Evolutionary conservation across 2,113 vertebrate genomes (phyloP).

Genomic region (Falco punctatus): DNA sequence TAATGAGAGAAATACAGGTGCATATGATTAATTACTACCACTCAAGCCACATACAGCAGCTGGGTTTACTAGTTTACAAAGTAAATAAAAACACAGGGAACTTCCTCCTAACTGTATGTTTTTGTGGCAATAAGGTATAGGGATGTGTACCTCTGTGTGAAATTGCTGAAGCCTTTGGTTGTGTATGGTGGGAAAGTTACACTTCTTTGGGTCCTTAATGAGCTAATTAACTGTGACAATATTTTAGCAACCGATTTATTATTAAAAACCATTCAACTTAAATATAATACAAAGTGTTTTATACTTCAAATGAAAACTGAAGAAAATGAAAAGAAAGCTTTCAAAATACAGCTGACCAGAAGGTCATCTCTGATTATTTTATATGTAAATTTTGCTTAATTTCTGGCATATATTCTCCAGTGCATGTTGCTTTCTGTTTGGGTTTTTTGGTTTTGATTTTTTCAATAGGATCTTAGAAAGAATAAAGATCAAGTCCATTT

Average conservation of each 20-base stretch:
- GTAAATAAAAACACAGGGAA: background rate
- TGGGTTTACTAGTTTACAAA: background rate
- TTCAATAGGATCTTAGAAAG: background rate
- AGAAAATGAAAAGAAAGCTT: background rate
- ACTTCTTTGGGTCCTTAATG: background rate
- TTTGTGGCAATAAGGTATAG: too few relatives aligned
- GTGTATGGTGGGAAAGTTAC: background rate
- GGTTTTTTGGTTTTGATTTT: background rate
- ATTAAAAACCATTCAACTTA: background rate
- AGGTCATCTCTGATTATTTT: background rate
- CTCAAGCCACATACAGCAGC: background rate
- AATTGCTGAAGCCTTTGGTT: background rate
- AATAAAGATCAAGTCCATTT: background rate
- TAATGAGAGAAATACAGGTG: slow-evolving; percentile 42
- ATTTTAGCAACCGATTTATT: background rate
- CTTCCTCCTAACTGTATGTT: background rate
- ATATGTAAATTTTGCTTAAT: background rate
- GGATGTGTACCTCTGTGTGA: background rate
- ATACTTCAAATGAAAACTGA: background rate
- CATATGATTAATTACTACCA: background rate
- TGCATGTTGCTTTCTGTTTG: background rate
- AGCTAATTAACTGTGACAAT: background rate
- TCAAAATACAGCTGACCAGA: background rate
- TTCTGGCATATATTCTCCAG: background rate
- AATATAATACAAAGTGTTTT: background rate